Percentiles rank a stretch among this genome's conserved stretches.
Conservation (phyloP, 2,888 invertebrate species). For the Microdon myrmicae region DNA sequence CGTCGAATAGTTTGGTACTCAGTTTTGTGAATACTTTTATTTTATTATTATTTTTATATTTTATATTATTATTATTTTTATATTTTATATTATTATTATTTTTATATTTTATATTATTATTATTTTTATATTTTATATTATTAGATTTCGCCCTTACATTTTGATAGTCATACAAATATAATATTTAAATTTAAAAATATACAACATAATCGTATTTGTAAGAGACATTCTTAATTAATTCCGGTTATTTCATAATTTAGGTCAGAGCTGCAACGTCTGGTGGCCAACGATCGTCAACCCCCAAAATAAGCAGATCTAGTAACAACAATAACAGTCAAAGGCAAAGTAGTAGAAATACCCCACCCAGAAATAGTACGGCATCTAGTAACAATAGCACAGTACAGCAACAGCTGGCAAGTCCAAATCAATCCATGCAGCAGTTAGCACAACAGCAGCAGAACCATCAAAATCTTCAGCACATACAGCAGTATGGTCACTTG, state of each 20-base stretch:
- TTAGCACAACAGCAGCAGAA: constrained; percentile 56
- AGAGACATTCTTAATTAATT: constrained; percentile 3
- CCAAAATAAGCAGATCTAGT: constrained; percentile 62
- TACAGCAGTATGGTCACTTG: constrained; percentile 62
- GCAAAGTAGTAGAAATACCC: constrained; percentile 61
- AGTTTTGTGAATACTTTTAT: too few relatives aligned
- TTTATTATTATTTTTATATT: too few relatives aligned
- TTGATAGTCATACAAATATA: too few relatives aligned
- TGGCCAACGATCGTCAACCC: constrained; percentile 63
- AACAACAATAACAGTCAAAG: constrained; percentile 59
- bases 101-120: too few relatives aligned
- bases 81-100: too few relatives aligned
- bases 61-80: too few relatives aligned
- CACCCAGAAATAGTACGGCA: constrained; percentile 59
- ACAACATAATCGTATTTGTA: constrained; percentile 2
- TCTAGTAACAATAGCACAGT: constrained; percentile 59
- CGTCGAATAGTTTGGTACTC: too few relatives aligned
- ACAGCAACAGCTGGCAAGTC: constrained; percentile 58
- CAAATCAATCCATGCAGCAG: constrained; percentile 58
- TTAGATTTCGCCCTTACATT: too few relatives aligned
- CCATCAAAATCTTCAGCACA: constrained; percentile 60
- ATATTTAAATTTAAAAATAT: too few relatives aligned
- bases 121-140: too few relatives aligned
- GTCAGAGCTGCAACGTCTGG: constrained; percentile 57
- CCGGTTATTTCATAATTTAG: constrained; percentile 39